phyloP scores from a whole-genome alignment of 2,113 vertebrate genomes.

The Anguilla rostrata region DNA sequence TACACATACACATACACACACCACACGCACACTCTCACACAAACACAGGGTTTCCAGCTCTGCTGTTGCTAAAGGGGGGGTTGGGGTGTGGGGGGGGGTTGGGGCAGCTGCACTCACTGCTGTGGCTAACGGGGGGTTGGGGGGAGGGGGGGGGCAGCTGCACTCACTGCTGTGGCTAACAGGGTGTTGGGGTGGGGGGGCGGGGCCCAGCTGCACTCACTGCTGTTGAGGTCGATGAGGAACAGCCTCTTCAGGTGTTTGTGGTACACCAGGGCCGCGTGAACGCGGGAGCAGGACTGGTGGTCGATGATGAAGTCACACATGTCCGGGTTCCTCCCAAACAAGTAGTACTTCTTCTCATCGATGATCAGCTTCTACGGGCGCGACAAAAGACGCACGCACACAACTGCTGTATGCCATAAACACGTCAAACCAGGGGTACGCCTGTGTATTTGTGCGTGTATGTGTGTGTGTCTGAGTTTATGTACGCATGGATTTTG shows the following conservation, averaged over 20 bases:
- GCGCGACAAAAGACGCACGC: not conserved
- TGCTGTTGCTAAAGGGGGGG: no score
- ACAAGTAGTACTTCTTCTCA: conserved; percentile 98
- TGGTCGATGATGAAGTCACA: conserved; percentile 99
- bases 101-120: no score
- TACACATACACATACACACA: no score
- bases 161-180: no score
- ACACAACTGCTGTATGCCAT: conserved; percentile 20
- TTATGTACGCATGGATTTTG: no score
- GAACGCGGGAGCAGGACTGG: conserved; percentile 96
- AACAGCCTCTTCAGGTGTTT: conserved; percentile 98
- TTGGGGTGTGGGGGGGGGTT: no score
- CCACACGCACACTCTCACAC: no score
- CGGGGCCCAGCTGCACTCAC: conserved; percentile 71
- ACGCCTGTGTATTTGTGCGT: not conserved
- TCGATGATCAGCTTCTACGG: conserved; percentile 97
- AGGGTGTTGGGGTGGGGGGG: no score
- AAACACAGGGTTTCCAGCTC: no score
- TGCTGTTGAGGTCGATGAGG: conserved; percentile 98
- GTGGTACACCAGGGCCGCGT: conserved; percentile 95
- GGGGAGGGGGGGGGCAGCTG: no score
- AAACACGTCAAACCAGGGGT: not conserved
- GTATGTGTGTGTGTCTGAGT: not conserved
- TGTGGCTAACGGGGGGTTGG: no score
- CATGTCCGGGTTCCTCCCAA: conserved; percentile 95